Conservation (phyloP, 2,888 invertebrate species). For the Trissoscelio sp. region DNA sequence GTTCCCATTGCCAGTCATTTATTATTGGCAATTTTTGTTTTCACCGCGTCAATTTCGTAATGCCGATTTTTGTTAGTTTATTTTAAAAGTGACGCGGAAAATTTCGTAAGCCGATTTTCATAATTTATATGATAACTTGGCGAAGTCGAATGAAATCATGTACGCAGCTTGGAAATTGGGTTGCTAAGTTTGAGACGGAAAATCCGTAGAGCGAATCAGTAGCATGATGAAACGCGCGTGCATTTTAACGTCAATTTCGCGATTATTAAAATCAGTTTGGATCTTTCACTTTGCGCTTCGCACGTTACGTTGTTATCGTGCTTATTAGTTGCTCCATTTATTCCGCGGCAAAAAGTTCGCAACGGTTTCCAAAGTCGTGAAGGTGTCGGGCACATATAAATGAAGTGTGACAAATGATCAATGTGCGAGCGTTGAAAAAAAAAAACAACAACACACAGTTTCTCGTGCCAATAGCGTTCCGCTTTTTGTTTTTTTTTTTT, state of each 20-base stretch:
- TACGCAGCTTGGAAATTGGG: background rate
- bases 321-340: conserved; percentile 44
- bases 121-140: background rate
- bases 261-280: conserved; percentile 1
- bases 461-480: conserved; percentile 27
- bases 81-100: background rate
- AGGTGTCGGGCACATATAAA: conserved; percentile 30
- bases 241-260: background rate
- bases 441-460: background rate
- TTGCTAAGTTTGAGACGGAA: background rate
- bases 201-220: background rate
- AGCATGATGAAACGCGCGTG: background rate
- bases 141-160: background rate
- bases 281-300: conserved; percentile 2
- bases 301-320: background rate
- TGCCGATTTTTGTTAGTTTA: background rate
- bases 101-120: background rate
- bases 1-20: conserved; percentile 13
- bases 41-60: background rate
- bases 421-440: conserved; percentile 7
- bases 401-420: conserved; percentile 46
- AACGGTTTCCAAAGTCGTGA: conserved; percentile 37
- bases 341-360: conserved; percentile 26
- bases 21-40: conserved; percentile 24
- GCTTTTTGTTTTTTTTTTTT: too few species aligned